Percentiles rank a stretch among this genome's conserved stretches.
Evolutionary conservation across 2,888 invertebrate genomes (phyloP).

Genomic region (Phortica okadai): DNA sequence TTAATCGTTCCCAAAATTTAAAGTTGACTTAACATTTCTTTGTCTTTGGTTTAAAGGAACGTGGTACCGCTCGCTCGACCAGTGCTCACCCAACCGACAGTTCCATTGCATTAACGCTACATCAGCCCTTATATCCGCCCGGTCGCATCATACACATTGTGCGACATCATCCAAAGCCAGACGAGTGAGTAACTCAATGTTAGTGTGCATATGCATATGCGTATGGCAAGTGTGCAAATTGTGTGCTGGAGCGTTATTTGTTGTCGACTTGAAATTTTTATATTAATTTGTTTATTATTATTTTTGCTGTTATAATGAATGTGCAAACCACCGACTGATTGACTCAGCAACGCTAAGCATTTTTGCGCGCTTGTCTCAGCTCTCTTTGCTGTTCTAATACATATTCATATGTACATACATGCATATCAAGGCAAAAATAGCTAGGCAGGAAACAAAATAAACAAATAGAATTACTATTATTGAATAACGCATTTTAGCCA

Average conservation of each 20-base stretch:
- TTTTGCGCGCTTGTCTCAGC: constrained; percentile 9
- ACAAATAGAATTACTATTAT: no score
- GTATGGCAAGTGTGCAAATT: not conserved
- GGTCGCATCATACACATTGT: constrained; percentile 92
- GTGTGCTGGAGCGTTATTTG: not conserved
- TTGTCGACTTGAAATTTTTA: not conserved
- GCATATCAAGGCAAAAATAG: not conserved
- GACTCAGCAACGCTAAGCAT: not conserved
- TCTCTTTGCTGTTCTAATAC: not conserved
- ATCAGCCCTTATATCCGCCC: constrained; percentile 89
- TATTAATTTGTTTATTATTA: not conserved
- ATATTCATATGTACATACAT: not conserved
- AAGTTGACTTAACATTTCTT: no score
- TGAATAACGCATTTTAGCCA: no score
- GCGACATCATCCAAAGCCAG: constrained; percentile 87
- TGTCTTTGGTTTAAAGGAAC: constrained; percentile 75
- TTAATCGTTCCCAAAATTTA: not conserved
- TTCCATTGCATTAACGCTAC: constrained; percentile 86
- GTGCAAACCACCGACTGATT: not conserved
- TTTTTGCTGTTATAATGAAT: not conserved
- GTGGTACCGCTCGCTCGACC: constrained; percentile 80
- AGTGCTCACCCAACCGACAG: constrained; percentile 83
- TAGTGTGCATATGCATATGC: constrained; percentile 2
- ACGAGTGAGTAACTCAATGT: constrained; percentile 81
- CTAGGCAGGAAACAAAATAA: no score